Conservation (phyloP, 2,113 vertebrate genomes). For the Dicaeum eximium region DNA sequence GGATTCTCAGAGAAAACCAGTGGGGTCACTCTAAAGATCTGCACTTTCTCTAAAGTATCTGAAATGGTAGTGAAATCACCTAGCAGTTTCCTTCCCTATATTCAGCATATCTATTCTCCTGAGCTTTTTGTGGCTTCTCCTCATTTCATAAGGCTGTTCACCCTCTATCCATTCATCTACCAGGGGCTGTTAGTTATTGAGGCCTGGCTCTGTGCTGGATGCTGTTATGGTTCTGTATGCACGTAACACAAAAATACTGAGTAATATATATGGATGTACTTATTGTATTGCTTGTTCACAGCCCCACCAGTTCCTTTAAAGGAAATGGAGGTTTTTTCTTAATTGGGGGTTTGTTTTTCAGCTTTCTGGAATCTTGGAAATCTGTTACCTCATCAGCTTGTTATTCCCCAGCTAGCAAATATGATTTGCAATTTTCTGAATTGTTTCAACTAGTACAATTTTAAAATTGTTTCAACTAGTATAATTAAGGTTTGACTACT, state of each 20-base stretch:
- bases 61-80: not conserved
- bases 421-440: not conserved
- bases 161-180: not conserved
- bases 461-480: not conserved
- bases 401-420: accelerated
- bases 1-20: not conserved
- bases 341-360: not conserved
- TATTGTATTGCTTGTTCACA: not conserved
- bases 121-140: not conserved
- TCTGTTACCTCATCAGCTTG: not conserved
- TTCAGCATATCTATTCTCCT: not conserved
- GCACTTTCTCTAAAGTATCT: not conserved
- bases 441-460: not conserved
- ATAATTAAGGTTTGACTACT: not conserved
- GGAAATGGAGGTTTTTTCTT: not conserved
- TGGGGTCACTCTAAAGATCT: not conserved
- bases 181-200: not conserved
- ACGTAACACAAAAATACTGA: not conserved
- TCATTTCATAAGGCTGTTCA: not conserved
- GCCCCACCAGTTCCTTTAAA: not conserved
- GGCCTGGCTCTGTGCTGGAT: not conserved
- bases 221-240: not conserved
- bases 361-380: not conserved
- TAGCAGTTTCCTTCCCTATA: not conserved
- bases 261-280: not conserved